A percentile compares a stretch with the other conserved stretches of the same genome.
Evolutionary conservation across 1,140 invertebrate genomes (phyloP).

Genomic region (Lethrus apterus): DNA sequence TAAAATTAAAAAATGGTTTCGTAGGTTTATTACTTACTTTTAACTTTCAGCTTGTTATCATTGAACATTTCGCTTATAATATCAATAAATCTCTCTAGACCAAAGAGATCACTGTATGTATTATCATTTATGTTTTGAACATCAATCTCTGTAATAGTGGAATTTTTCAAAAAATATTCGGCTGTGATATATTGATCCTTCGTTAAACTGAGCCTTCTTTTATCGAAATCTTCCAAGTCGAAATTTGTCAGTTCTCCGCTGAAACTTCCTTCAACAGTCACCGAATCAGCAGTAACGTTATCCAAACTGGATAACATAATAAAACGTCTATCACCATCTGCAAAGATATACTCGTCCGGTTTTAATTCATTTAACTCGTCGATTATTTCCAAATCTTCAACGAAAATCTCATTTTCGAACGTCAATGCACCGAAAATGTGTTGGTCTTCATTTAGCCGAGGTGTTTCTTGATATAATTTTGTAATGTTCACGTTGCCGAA

Average conservation of each 20-base stretch:
- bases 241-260: conserved; percentile 25
- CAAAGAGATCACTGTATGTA: conserved; percentile 17
- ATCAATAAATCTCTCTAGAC: background rate
- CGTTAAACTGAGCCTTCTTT: conserved; percentile 28
- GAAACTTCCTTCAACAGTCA: conserved; percentile 28
- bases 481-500: conserved; percentile 40
- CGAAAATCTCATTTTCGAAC: conserved; percentile 31
- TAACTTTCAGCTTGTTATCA: conserved; percentile 18
- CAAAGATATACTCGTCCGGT: conserved; percentile 22
- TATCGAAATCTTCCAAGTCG: conserved; percentile 27
- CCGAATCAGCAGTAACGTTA: conserved; percentile 21
- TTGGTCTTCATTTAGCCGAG: conserved; percentile 38
- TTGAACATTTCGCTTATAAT: conserved; percentile 12
- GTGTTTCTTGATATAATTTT: conserved; percentile 33
- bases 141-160: conserved; percentile 11
- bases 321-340: conserved; percentile 17
- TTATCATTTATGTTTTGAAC: conserved; percentile 19
- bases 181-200: conserved; percentile 27
- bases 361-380: conserved; percentile 26
- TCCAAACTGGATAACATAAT: conserved; percentile 16
- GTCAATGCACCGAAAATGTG: conserved; percentile 28
- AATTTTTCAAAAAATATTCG: conserved; percentile 19
- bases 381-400: conserved; percentile 27
- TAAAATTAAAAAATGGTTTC: background rate
- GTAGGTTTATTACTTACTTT: conserved; percentile 20